phyloP scores from a whole-genome alignment of 2,113 vertebrate species.

The Cyprinus carpio region DNA sequence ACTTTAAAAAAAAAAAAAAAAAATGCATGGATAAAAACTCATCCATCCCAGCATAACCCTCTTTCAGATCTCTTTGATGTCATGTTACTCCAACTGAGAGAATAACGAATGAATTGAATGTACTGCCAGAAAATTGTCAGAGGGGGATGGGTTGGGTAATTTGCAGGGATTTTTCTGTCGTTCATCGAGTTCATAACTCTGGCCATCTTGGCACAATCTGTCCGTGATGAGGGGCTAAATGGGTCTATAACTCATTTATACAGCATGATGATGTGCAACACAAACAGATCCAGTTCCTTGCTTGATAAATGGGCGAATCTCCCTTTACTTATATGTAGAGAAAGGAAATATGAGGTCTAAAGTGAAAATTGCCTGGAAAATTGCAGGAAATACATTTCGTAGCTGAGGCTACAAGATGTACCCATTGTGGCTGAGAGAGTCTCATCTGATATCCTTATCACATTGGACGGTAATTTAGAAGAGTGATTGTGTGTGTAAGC shows the following conservation, averaged over 20 bases:
- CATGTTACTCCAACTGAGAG: conserved; percentile 71
- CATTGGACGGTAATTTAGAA: conserved; percentile 35
- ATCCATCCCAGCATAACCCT: neutral
- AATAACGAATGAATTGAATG: conserved; percentile 66
- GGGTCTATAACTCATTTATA: conserved; percentile 74
- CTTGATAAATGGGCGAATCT: conserved; percentile 49
- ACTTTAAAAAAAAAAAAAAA: too few relatives aligned
- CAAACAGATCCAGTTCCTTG: conserved; percentile 48
- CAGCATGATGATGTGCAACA: conserved; percentile 57
- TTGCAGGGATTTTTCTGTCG: conserved; percentile 35
- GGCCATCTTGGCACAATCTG: conserved; percentile 28
- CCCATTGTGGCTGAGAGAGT: neutral
- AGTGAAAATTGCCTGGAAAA: conserved; percentile 33
- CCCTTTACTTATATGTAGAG: conserved; percentile 44
- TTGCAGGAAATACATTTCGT: conserved; percentile 44
- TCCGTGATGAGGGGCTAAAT: conserved; percentile 72
- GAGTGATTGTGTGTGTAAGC: conserved; percentile 42
- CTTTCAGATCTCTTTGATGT: conserved; percentile 59
- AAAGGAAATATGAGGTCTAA: conserved; percentile 24
- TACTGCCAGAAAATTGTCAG: conserved; percentile 67
- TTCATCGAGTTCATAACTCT: conserved; percentile 27
- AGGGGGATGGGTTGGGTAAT: conserved; percentile 63
- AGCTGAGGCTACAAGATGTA: neutral
- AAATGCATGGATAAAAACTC: neutral
- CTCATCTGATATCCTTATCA: conserved; percentile 31